Evolutionary conservation across 2,888 invertebrate genomes (phyloP).

Genomic region (Vesta saturnalis): DNA sequence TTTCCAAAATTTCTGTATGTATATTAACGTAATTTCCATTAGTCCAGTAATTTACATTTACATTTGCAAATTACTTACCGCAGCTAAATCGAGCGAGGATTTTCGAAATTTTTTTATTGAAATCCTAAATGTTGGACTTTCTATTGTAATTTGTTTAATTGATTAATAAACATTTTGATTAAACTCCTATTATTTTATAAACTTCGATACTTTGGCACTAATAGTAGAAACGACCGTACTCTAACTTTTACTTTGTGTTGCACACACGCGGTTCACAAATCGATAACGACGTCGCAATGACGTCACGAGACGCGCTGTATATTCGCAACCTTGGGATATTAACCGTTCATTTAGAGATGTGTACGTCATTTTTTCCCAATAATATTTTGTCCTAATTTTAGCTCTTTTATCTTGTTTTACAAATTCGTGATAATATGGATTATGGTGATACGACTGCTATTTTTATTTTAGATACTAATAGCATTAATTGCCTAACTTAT

Average conservation of each 20-base stretch:
- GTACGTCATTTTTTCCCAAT: constrained; percentile 26
- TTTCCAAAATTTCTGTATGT: too few species aligned
- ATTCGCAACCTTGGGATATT: constrained; percentile 25
- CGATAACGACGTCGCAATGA: constrained; percentile 63
- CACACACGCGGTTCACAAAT: constrained; percentile 60
- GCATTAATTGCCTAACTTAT: too few species aligned
- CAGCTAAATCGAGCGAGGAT: constrained; percentile 50
- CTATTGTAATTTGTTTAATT: background rate
- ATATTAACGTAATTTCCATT: too few species aligned
- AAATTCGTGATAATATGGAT: background rate
- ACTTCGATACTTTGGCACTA: constrained; percentile 40
- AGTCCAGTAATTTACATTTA: background rate
- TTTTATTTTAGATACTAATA: too few species aligned
- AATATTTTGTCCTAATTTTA: constrained; percentile 2
- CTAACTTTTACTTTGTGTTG: constrained; percentile 53
- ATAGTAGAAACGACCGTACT: constrained; percentile 44
- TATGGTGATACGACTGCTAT: too few species aligned
- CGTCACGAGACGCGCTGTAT: constrained; percentile 54
- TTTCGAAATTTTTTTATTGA: background rate
- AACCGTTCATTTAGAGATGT: constrained; percentile 36
- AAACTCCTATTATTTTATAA: too few species aligned
- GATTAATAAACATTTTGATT: too few species aligned
- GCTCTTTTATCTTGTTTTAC: background rate
- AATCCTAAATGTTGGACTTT: background rate
- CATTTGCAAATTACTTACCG: constrained; percentile 46